Evolutionary conservation across 2,113 vertebrate species (phyloP).

Genomic region (Ceyx melanurus): DNA sequence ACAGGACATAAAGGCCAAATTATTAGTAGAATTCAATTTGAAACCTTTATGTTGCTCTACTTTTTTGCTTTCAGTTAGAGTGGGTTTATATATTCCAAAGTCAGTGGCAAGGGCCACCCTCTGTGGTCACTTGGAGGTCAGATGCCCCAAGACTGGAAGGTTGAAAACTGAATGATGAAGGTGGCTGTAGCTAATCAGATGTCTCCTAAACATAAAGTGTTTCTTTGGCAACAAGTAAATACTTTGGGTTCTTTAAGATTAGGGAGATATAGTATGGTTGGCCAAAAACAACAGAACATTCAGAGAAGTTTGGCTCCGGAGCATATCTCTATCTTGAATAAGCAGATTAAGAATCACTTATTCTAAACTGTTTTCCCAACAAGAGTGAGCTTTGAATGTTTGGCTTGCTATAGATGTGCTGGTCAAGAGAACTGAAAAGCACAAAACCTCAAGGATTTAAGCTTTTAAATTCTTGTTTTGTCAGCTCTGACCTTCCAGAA

Average conservation of each 20-base stretch:
- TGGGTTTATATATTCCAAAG: neutral
- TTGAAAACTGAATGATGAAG: neutral
- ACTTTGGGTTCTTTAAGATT: constrained; percentile 59
- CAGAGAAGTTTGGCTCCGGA: constrained; percentile 52
- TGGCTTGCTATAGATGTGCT: neutral
- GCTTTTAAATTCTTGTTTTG: neutral
- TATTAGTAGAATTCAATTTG: neutral
- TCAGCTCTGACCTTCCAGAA: neutral
- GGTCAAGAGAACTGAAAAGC: neutral
- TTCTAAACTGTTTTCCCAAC: constrained; percentile 39
- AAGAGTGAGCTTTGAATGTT: neutral
- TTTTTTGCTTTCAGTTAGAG: neutral
- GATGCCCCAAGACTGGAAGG: neutral
- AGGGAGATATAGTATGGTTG: neutral
- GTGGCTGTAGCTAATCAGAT: constrained; percentile 25
- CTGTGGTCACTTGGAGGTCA: neutral
- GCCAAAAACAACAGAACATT: constrained; percentile 55
- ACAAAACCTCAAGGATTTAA: neutral
- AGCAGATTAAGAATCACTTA: constrained; percentile 55
- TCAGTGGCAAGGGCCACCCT: neutral
- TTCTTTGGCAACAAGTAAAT: constrained; percentile 55
- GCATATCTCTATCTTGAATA: constrained; percentile 34
- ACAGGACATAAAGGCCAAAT: constrained; percentile 6
- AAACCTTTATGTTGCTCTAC: neutral
- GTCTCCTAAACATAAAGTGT: constrained; percentile 28